Conservation (phyloP, 2,888 invertebrate genomes). For the Drosophila testacea region DNA sequence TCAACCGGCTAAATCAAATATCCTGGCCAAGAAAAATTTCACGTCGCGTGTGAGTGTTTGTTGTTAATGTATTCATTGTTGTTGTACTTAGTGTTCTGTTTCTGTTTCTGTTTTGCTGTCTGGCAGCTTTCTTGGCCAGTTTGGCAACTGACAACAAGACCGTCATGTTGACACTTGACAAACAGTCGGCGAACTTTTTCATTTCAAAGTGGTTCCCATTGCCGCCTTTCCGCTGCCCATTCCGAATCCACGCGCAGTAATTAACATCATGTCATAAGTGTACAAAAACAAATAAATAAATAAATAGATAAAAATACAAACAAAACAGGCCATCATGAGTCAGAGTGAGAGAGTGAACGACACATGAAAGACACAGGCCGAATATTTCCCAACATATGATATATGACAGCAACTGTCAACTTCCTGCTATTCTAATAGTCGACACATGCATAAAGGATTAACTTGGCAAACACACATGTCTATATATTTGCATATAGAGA, state of each 20-base stretch:
- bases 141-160: slow-evolving; percentile 52
- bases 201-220: slow-evolving; percentile 73
- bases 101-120: slow-evolving; percentile 30
- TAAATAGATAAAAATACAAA: slow-evolving; percentile 72
- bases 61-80: slow-evolving; percentile 7
- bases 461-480: slow-evolving; percentile 53
- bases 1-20: slow-evolving; percentile 58
- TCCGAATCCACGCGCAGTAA: slow-evolving; percentile 68
- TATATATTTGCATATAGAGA: slow-evolving; percentile 50
- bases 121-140: slow-evolving; percentile 66
- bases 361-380: slow-evolving; percentile 75
- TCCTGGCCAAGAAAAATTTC: slow-evolving; percentile 44
- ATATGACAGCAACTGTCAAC: slow-evolving; percentile 67
- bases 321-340: slow-evolving; percentile 25
- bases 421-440: slow-evolving; percentile 57
- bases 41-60: slow-evolving; percentile 31
- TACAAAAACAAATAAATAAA: slow-evolving; percentile 74
- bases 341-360: slow-evolving; percentile 36
- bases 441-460: slow-evolving; percentile 75
- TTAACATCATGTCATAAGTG: slow-evolving; percentile 82
- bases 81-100: slow-evolving; percentile 36
- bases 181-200: slow-evolving; percentile 74
- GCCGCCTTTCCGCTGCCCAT: slow-evolving; percentile 25
- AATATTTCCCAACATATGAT: slow-evolving; percentile 73
- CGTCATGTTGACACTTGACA: slow-evolving; percentile 65